Conservation (phyloP, 2,888 invertebrate species). For the Flexamia atlantica region DNA sequence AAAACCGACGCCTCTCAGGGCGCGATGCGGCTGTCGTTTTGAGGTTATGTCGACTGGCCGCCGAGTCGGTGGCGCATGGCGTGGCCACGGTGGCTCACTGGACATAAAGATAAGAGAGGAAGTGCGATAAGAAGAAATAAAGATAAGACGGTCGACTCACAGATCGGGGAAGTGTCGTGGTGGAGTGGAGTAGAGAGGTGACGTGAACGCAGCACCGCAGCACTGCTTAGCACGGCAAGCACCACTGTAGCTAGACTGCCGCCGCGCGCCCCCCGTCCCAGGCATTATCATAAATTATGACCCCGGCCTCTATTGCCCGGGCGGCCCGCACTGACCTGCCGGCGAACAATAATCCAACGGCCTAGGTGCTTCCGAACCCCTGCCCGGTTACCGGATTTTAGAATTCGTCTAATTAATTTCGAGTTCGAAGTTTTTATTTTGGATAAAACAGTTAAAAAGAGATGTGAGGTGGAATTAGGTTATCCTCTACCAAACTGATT, state of each 20-base stretch:
- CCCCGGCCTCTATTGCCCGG: slow-evolving; percentile 51
- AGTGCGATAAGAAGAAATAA: slow-evolving; percentile 24
- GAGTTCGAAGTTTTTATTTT: no score
- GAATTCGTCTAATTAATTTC: no score
- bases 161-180: background rate
- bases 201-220: background rate
- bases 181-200: background rate
- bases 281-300: slow-evolving; percentile 56
- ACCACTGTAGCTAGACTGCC: background rate
- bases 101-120: slow-evolving; percentile 25
- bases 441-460: no score
- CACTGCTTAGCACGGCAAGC: background rate
- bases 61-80: background rate
- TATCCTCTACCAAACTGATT: no score
- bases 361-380: no score
- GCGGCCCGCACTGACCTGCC: slow-evolving; percentile 6
- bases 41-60: slow-evolving; percentile 43
- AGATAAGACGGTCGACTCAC: slow-evolving; percentile 38
- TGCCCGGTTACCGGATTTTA: no score
- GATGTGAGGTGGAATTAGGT: no score
- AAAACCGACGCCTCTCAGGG: background rate
- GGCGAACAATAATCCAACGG: background rate
- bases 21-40: background rate
- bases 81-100: background rate
- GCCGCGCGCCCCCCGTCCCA: slow-evolving; percentile 25